Base-by-base conservation (phyloP, 2,888 invertebrate species). In the Monoplex corrugatus region DNA sequence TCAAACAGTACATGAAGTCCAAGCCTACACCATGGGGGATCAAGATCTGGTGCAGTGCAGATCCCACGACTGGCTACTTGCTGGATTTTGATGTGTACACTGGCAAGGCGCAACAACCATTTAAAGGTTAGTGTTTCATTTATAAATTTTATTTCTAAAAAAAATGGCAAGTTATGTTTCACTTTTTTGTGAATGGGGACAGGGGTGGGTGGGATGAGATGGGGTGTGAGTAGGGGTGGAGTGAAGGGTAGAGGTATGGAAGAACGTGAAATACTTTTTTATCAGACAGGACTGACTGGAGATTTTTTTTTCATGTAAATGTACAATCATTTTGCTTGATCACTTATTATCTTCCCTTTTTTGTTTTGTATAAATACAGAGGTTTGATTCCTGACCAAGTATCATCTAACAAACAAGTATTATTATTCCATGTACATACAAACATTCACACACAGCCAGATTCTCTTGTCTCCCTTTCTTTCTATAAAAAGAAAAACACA, bases 1-100 rank as follows among this genome's bases (percentile, higher is more conserved):
- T 86, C 43, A 78, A 78, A 50, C 80, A 89, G 35, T 89, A 84
- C 57, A 75, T 87, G 16, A 82, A 87, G 40, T 72, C 35, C 10
- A 89, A 85, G 44, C 89, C 89, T 6, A 87, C 83, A 19, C 89
- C 89, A n/a, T 89, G 89, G 89, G 89, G 89, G 16, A 43, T 89
- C 44, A 89, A 83, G 57, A n/a, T 89, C 5, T 89, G 89, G 89
- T 89, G 89, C 57, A 38, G 44, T 16, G 84, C 85, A 10, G 89
- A 89, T 23, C 75, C 78, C 1, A n/a, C 43, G 3, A 84, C 72
- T 57, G 87, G 87, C 32, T 89, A 89, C 43, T 40, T 89, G 40
- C 57, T 89, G n/a, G 68, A 89, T 43, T 89, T 89, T 45, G 63
- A 85, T n/a, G 87, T 89, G 5, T 88, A 88, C 75, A 86, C 90